Base-by-base conservation (phyloP, 1,140 invertebrate genomes). In the Trichonephila clavata region DNA sequence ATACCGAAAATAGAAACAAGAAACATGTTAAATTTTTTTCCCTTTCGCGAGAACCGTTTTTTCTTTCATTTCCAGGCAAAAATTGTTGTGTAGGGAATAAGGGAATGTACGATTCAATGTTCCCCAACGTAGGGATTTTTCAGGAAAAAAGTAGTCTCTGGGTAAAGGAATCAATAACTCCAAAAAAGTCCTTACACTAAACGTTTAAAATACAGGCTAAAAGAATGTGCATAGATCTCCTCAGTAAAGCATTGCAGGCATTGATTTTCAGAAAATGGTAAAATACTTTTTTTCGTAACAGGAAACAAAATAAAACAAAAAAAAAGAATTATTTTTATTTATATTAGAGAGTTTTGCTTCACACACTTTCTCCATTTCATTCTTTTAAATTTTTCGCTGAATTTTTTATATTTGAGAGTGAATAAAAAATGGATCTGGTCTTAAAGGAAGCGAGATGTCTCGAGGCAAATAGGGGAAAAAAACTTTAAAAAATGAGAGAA, bases 121-220 rank as follows among this genome's bases (percentile, higher is more conserved):
- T 50, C 71, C 68, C 50, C 21, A 60, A 32, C 32, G 50, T 81
- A 57, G 63, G 89, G 71, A 90, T 18, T 90, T 61, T 4, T 7
- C 5, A 18, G 60, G 71, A 50, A 71, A 61, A 90, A 90, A 90
- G 50, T 32, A 32, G 83, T 84, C 83, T 60, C 83, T 59, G 83
- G 43, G 65, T 68, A 57, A 39, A 18, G 87, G 65, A 86, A 89
- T 89, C 87, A 89, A 89, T 89, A 89, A 77, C 87, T 59, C 43
- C 18, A 27, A 65, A 71, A 84, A 84, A 59, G 50, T 84, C 57
- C 50, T 84, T 84, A 84, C 50, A 84, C 83, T 84, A 84, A 84
- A 77, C 57, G 63, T 16, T 89, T 71, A 50, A 89, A 89, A 77
- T 71, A 65, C 50, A 27, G 61, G 14, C n/a, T 24, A 57, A 77